phyloP scores from a whole-genome alignment of 1,140 invertebrate species.

The Chrysopa pallens region DNA sequence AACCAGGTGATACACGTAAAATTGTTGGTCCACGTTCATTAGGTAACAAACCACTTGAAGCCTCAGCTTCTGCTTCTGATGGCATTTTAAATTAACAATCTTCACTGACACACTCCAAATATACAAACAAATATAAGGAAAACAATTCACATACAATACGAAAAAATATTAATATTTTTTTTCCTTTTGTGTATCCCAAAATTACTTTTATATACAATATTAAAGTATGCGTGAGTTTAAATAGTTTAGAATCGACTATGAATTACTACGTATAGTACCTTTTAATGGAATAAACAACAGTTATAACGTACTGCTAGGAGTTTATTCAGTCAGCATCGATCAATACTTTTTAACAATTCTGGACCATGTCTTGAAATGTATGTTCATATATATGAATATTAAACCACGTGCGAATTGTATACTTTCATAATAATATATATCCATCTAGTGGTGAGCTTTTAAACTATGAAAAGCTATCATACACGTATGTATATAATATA shows the following conservation, averaged over 20 bases:
- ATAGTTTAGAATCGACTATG: not conserved
- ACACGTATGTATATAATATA: no score
- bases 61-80: not conserved
- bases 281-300: no score
- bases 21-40: constrained; percentile 15
- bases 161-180: no score
- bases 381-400: no score
- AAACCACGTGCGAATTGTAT: no score
- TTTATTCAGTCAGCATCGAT: not conserved
- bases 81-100: not conserved
- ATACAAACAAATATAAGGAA: not conserved
- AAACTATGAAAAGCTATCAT: not conserved
- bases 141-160: not conserved
- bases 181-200: not conserved
- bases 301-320: no score
- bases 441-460: not conserved
- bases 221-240: not conserved
- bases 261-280: no score
- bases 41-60: constrained; percentile 10
- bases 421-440: no score
- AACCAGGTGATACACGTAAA: constrained; percentile 13
- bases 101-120: not conserved
- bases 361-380: not conserved
- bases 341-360: constrained; percentile 1
- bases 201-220: not conserved